Percentiles rank a stretch among this genome's conserved stretches.
Conservation (phyloP, 2,888 invertebrate species). For the Steinernema scapterisci region DNA sequence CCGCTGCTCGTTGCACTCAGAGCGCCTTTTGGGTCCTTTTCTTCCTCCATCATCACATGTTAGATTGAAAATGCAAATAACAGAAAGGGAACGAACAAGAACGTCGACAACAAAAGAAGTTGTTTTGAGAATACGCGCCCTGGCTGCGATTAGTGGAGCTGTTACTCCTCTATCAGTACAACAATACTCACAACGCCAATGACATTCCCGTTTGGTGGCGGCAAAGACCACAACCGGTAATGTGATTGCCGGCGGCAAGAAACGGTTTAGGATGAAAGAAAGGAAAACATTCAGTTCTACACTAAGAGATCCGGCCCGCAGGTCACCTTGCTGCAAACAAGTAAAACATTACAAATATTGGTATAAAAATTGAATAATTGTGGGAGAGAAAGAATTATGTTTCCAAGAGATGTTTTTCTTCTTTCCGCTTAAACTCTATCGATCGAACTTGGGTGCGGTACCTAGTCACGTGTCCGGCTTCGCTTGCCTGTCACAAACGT, state of each 20-base stretch:
- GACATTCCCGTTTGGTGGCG: no score
- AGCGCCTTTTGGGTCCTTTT: not conserved
- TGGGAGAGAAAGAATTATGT: no score
- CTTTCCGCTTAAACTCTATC: no score
- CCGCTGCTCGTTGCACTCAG: no score
- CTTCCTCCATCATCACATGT: not conserved
- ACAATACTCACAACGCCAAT: not conserved
- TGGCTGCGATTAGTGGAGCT: not conserved
- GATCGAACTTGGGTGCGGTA: no score
- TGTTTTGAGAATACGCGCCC: not conserved
- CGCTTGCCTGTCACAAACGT: no score
- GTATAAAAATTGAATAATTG: no score
- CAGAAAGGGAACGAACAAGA: conserved; percentile 23
- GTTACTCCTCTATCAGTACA: not conserved
- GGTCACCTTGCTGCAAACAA: no score
- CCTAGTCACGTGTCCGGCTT: no score
- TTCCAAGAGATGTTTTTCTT: no score
- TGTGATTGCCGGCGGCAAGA: conserved; percentile 3
- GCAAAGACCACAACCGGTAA: conserved; percentile 16
- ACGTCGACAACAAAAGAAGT: conserved; percentile 20
- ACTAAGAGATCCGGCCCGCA: not conserved
- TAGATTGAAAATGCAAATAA: conserved; percentile 2
- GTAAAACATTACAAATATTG: no score
- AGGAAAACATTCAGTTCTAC: not conserved
- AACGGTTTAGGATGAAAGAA: conserved; percentile 2